Percentiles rank a stretch among this genome's conserved stretches.
Conservation (phyloP, 2,888 invertebrate species). For the Hydriomena furcata region DNA sequence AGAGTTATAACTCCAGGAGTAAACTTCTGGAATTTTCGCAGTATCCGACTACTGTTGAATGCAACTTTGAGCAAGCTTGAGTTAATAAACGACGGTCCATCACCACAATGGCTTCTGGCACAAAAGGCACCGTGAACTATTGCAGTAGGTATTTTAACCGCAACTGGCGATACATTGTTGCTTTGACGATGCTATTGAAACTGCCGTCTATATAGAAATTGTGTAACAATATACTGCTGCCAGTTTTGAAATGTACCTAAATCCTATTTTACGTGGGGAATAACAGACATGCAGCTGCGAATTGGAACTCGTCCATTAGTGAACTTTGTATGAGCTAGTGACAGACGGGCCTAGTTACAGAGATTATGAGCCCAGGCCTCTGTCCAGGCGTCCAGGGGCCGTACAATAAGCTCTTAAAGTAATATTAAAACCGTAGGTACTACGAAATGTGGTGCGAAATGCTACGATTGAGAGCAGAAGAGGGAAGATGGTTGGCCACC, state of each 20-base stretch:
- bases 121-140: conserved; percentile 13
- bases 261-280: background rate
- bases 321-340: no score
- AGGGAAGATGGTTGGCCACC: no score
- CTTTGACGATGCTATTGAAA: conserved; percentile 5
- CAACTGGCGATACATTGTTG: conserved; percentile 10
- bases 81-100: background rate
- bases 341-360: no score
- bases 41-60: no score
- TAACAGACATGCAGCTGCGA: background rate
- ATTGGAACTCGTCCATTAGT: background rate
- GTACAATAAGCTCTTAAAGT: no score
- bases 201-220: background rate
- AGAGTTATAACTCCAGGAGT: no score
- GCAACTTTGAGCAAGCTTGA: background rate
- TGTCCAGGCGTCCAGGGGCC: no score
- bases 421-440: no score
- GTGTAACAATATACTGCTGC: conserved; percentile 6
- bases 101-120: conserved; percentile 1
- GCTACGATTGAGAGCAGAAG: no score
- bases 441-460: no score
- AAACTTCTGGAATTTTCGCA: no score
- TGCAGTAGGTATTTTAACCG: conserved; percentile 2
- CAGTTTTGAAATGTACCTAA: conserved; percentile 3
- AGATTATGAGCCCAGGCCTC: no score